These are phyloP conservation scores for Drosophila bifasciata DNA, from an alignment of 1,140 invertebrate species.

Conservation along the genomic window DNA sequence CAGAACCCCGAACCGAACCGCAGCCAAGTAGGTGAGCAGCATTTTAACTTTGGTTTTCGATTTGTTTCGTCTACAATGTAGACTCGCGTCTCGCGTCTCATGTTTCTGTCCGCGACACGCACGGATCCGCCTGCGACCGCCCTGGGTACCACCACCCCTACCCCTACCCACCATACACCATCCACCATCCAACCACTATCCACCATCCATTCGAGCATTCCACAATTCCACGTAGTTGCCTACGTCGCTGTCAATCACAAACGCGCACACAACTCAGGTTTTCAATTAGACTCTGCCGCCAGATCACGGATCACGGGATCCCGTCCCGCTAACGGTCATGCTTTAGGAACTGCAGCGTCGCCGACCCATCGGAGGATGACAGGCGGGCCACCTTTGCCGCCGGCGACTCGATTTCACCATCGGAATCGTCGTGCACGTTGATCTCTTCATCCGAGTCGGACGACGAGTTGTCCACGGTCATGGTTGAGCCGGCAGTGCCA, in stretches of 20 bases:
- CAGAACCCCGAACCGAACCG: conserved; percentile 56
- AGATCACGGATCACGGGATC: too few relatives aligned
- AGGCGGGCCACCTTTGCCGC: conserved; percentile 70
- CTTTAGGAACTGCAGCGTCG: conserved; percentile 78
- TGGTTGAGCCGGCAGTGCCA: conserved; percentile 83
- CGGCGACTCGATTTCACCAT: conserved; percentile 79
- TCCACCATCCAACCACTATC: too few relatives aligned
- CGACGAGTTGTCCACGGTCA: conserved; percentile 78
- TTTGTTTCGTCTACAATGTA: conserved; percentile 56
- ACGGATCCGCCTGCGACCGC: conserved; percentile 33
- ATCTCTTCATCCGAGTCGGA: conserved; percentile 82
- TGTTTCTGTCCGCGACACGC: conserved; percentile 59
- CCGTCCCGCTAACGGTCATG: conserved; percentile 66
- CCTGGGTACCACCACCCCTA: conserved; percentile 1
- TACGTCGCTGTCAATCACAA: conserved; percentile 73
- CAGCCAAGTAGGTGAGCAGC: conserved; percentile 76
- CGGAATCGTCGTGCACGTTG: conserved; percentile 89
- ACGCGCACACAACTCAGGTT: conserved; percentile 79
- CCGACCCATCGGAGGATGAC: conserved; percentile 73
- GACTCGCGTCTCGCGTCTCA: conserved; percentile 50
- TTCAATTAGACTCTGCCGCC: conserved; percentile 69
- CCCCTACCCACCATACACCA: too few relatives aligned
- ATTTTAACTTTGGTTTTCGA: conserved; percentile 82
- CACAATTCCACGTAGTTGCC: conserved; percentile 14
- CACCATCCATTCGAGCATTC: background rate